Base-by-base conservation (phyloP, 2,888 invertebrate species). In the Cheiracanthium punctorium region DNA sequence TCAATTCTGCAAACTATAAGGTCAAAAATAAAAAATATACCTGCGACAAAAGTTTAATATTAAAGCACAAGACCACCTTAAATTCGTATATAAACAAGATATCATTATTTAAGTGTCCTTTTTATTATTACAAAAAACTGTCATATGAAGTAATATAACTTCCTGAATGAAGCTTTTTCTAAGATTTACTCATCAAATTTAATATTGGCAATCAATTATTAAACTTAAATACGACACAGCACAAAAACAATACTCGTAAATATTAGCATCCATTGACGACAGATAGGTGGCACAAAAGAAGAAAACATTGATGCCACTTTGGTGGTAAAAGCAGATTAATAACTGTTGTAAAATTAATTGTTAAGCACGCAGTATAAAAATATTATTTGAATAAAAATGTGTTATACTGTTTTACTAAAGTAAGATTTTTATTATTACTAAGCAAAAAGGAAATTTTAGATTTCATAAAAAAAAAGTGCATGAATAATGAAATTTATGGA, bases 281-380 rank as follows among this genome's bases (percentile, higher is more conserved):
- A 82, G 75, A 58, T 82, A 82, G 82, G 82, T 82, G 82, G 82
- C 82, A 82, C 41, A 70, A 70, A 70, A 70, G 70, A 70, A 70
- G 37, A 70, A 24, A 14, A 81, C 17, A 41, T 69, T 69, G 81
- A 33, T 81, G 72, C 69, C 81, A 58, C 69, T 17, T 80, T 67
- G 20, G 32, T 30, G 4, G 10, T 48, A 17, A 17, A 48, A 48
- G 2, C n/a, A n/a, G n/a, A n/a, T n/a, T n/a, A 48, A 10, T 48
- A 48, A 10, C 14, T 2, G 43, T 14, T 48, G 43, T 17, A 17
- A 48, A 17, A 48, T 48, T n/a, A n/a, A n/a, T n/a, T n/a, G n/a
- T n/a, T n/a, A n/a, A n/a, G n/a, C n/a, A n/a, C n/a, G n/a, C n/a
- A n/a, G n/a, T n/a, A n/a, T n/a, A n/a, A n/a, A n/a, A n/a, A n/a